Percentiles rank a stretch among this genome's conserved stretches.
Evolutionary conservation across 2,888 invertebrate genomes (phyloP).

Genomic region (Amphipyra berbera): DNA sequence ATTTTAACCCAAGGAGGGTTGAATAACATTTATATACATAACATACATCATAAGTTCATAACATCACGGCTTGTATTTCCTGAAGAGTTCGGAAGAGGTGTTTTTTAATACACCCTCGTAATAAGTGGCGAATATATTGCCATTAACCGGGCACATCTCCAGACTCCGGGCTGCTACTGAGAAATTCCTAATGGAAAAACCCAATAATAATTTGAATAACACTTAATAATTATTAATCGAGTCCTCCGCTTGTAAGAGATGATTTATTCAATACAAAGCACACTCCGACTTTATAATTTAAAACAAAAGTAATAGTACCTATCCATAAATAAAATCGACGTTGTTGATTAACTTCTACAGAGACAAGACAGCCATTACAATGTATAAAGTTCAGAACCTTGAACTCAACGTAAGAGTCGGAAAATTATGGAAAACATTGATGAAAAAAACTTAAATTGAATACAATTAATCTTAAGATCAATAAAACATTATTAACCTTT

Average conservation of each 20-base stretch:
- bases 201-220: too few relatives aligned
- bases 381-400: conserved; percentile 15
- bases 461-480: conserved; percentile 27
- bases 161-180: too few relatives aligned
- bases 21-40: conserved; percentile 38
- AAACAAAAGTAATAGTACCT: background rate
- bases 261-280: background rate
- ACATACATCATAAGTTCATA: too few relatives aligned
- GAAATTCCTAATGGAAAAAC: too few relatives aligned
- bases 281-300: too few relatives aligned
- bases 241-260: background rate
- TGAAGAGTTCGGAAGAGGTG: too few relatives aligned
- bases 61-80: too few relatives aligned
- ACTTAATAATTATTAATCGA: conserved; percentile 2
- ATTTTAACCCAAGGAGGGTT: conserved; percentile 24
- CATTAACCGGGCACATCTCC: too few relatives aligned
- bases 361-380: too few relatives aligned
- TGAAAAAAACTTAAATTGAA: conserved; percentile 34
- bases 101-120: too few relatives aligned
- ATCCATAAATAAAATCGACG: conserved; percentile 8
- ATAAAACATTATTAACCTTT: conserved; percentile 48
- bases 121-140: too few relatives aligned
- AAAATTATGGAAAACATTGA: conserved; percentile 28
- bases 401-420: conserved; percentile 18
- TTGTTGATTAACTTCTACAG: background rate